Percentiles rank a stretch among this genome's conserved stretches.
These are phyloP conservation scores for Troglohyphantes excavatus DNA, from an alignment of 2,888 invertebrate species.

Conservation along the genomic window DNA sequence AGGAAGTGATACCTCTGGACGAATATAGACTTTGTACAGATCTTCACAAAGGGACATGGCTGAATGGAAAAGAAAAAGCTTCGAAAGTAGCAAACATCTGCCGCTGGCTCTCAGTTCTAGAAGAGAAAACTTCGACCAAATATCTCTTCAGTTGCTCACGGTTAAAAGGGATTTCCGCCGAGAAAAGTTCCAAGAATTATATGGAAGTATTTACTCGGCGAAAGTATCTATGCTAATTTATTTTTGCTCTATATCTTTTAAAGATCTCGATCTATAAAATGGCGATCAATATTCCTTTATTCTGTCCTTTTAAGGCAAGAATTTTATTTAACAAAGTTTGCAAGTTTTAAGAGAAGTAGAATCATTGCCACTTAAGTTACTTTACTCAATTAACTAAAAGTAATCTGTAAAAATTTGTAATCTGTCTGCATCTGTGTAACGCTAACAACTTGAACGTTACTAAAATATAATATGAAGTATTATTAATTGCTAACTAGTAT, in stretches of 20 bases:
- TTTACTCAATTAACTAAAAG: no score
- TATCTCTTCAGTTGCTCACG: neutral
- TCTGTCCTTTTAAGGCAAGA: no score
- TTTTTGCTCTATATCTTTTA: neutral
- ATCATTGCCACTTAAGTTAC: no score
- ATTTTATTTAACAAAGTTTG: no score
- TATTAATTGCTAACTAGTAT: no score
- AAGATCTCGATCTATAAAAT: no score
- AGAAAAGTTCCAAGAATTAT: neutral
- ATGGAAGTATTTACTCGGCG: neutral
- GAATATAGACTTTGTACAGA: neutral
- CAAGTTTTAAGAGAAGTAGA: no score
- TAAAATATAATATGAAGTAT: no score
- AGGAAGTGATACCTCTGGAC: neutral
- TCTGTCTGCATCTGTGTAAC: no score
- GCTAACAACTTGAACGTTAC: no score
- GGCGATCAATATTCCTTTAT: no score
- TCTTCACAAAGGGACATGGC: neutral
- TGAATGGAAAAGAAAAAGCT: neutral
- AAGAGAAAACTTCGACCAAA: neutral
- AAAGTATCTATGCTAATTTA: neutral
- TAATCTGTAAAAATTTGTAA: no score
- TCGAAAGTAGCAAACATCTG: neutral
- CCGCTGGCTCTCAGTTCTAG: neutral
- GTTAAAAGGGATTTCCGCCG: neutral